Conservation (phyloP, 2,888 invertebrate species). For the Orthonevra nobilis region DNA sequence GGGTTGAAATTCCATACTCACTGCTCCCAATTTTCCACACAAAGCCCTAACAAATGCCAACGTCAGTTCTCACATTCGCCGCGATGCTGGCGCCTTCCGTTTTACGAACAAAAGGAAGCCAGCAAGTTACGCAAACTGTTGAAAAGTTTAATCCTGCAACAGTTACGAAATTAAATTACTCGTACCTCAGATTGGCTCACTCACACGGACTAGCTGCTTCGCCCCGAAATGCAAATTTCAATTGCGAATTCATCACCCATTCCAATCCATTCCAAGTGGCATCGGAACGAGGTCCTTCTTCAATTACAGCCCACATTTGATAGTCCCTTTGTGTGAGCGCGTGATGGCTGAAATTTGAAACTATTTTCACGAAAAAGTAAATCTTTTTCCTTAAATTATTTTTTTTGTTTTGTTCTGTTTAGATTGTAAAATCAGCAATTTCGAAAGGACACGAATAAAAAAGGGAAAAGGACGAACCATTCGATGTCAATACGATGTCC, state of each 20-base stretch:
- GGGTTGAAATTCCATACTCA: constrained; percentile 52
- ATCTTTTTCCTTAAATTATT: constrained; percentile 25
- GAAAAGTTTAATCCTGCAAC: constrained; percentile 68
- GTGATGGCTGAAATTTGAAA: constrained; percentile 63
- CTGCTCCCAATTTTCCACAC: constrained; percentile 44
- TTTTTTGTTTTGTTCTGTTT: constrained; percentile 38
- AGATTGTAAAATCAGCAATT: constrained; percentile 62
- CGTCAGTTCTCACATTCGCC: too few relatives aligned
- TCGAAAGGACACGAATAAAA: constrained; percentile 31
- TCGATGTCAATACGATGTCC: constrained; percentile 62
- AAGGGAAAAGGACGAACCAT: constrained; percentile 24
- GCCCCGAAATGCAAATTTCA: constrained; percentile 63
- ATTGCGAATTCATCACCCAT: too few relatives aligned
- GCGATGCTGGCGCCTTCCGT: constrained; percentile 39
- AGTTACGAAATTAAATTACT: constrained; percentile 68
- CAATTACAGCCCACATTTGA: constrained; percentile 54
- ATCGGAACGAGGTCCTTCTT: constrained; percentile 41
- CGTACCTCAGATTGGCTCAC: constrained; percentile 22
- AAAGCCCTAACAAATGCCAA: too few relatives aligned
- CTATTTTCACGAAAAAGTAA: constrained; percentile 38
- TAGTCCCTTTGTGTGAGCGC: constrained; percentile 48
- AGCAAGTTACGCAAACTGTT: constrained; percentile 67
- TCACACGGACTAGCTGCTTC: constrained; percentile 30
- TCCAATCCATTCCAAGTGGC: constrained; percentile 2
- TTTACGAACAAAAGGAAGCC: constrained; percentile 63